A percentile compares a stretch with the other conserved stretches of the same genome.
These are phyloP conservation scores for Grammomys dolichurus DNA, from an alignment of 2,113 vertebrate species.

Conservation along the genomic window DNA sequence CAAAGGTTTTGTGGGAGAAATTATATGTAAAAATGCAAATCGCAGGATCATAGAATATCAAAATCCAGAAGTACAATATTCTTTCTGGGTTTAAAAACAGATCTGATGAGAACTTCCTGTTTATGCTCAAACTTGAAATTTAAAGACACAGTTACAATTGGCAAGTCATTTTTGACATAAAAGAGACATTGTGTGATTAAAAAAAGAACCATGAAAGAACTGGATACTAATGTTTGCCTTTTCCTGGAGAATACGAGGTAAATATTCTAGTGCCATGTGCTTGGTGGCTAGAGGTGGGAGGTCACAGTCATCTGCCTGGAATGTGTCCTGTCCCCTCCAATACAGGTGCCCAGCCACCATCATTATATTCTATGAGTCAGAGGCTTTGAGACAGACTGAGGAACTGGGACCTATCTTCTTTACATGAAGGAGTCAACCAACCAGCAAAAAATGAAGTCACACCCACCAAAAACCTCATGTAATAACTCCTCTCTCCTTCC, in stretches of 20 bases:
- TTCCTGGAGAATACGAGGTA: neutral
- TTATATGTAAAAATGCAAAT: neutral
- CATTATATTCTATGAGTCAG: neutral
- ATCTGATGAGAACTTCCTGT: neutral
- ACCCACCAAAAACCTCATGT: neutral
- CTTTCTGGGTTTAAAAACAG: neutral
- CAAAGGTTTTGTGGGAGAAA: neutral
- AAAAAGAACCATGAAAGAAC: neutral
- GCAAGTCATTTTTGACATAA: constrained; percentile 26
- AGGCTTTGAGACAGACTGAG: neutral
- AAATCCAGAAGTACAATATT: neutral
- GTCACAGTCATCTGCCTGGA: constrained; percentile 25
- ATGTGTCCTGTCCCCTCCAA: neutral
- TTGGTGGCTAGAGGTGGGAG: neutral
- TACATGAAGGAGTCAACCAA: neutral
- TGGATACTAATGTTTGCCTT: neutral
- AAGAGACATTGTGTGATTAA: neutral
- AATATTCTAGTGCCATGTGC: accelerated
- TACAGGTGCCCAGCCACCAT: neutral
- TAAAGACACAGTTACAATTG: constrained; percentile 45
- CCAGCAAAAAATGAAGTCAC: neutral
- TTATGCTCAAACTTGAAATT: constrained; percentile 55
- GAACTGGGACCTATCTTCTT: neutral
- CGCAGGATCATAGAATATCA: neutral
- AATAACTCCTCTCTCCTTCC: neutral